Percentiles rank a stretch among this genome's conserved stretches.
Evolutionary conservation across 2,797 vertebrate species (phyloP).

Genomic region (Potorous gilbertii): DNA sequence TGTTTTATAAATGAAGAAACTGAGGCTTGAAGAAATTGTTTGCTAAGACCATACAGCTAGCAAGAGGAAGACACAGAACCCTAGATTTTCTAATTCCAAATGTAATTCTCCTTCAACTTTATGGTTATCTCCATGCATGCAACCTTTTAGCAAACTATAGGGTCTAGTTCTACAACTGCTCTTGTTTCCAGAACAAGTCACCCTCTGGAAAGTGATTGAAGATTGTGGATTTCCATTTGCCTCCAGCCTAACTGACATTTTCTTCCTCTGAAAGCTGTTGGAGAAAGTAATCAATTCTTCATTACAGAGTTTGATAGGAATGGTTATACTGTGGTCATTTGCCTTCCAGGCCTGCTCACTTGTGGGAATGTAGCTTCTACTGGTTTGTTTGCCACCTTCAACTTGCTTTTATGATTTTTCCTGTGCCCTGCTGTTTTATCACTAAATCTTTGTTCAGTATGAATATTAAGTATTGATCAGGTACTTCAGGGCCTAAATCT

Average conservation of each 20-base stretch:
- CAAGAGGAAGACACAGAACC: not conserved
- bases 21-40: not conserved
- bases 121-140: not conserved
- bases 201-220: not conserved
- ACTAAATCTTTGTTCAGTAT: conserved; percentile 1
- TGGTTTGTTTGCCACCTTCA: not conserved
- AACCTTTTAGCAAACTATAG: not conserved
- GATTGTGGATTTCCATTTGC: not conserved
- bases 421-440: not conserved
- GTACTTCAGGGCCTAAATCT: not conserved
- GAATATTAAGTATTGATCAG: not conserved
- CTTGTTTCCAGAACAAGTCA: not conserved
- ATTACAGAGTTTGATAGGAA: not conserved
- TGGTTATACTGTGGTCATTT: accelerated
- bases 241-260: not conserved
- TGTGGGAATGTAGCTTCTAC: no score
- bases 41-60: not conserved
- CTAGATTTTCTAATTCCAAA: not conserved
- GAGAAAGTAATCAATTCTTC: not conserved
- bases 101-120: not conserved
- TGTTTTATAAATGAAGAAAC: not conserved
- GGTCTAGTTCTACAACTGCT: not conserved
- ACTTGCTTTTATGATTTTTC: not conserved
- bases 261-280: not conserved
- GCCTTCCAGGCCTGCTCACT: not conserved